Conservation (phyloP, 2,888 invertebrate species). For the Nomada ferruginata region DNA sequence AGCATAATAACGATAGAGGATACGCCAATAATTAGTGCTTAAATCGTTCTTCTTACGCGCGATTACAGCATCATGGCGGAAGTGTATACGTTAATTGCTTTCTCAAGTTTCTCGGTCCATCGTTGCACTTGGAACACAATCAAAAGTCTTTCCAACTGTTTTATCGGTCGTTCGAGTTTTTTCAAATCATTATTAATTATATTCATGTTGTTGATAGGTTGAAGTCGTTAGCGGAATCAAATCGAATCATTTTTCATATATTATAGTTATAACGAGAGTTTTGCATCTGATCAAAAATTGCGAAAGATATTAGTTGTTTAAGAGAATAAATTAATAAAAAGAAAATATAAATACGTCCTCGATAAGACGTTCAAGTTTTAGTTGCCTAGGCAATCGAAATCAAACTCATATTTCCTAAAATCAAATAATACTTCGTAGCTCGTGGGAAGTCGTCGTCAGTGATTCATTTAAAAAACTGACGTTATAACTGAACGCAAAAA, state of each 20-base stretch:
- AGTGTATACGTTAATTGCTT: conserved; percentile 19
- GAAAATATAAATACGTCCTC: neutral
- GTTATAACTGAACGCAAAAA: conserved; percentile 67
- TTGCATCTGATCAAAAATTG: conserved; percentile 37
- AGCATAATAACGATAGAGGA: conserved; percentile 72
- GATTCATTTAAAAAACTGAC: conserved; percentile 70
- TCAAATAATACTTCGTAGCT: conserved; percentile 69
- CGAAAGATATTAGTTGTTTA: conserved; percentile 10
- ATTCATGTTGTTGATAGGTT: conserved; percentile 29
- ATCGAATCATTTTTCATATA: conserved; percentile 21
- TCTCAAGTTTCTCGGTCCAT: conserved; percentile 20
- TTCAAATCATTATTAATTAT: conserved; percentile 23
- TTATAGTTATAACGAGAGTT: neutral
- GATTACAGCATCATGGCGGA: conserved; percentile 4
- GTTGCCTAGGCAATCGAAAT: conserved; percentile 56
- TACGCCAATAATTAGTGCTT: conserved; percentile 67
- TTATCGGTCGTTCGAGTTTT: neutral
- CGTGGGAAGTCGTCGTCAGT: conserved; percentile 63
- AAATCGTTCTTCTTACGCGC: conserved; percentile 25
- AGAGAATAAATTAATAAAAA: neutral
- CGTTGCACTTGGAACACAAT: conserved; percentile 44
- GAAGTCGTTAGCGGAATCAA: conserved; percentile 17
- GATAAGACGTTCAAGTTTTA: conserved; percentile 45
- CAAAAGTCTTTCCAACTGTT: conserved; percentile 46
- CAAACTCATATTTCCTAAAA: conserved; percentile 59